A percentile compares a stretch with the other conserved stretches of the same genome.
These are phyloP conservation scores for Myotis lucifugus DNA, from an alignment of 2,113 vertebrate genomes.

Conservation along the genomic window DNA sequence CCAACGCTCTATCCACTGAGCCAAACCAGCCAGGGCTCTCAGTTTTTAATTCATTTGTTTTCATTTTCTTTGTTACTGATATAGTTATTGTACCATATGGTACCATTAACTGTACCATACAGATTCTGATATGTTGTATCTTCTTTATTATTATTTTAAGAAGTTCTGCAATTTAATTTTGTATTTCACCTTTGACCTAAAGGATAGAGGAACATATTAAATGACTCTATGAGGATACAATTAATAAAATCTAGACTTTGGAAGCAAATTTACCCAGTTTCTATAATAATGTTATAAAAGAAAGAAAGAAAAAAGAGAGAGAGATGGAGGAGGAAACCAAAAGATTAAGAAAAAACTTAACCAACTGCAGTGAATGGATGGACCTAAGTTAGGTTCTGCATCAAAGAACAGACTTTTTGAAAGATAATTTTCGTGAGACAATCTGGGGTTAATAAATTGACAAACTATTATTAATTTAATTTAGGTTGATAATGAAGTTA, in stretches of 20 bases:
- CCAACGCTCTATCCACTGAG: too few relatives aligned
- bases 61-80: background rate
- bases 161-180: background rate
- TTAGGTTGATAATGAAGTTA: background rate
- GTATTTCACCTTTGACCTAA: background rate
- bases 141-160: conserved; percentile 1
- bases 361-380: background rate
- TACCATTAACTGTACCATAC: too few relatives aligned
- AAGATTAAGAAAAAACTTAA: background rate
- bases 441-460: background rate
- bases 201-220: background rate
- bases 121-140: background rate
- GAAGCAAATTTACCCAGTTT: background rate
- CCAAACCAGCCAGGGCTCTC: too few relatives aligned
- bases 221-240: background rate
- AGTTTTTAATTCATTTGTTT: background rate
- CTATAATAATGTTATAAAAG: background rate
- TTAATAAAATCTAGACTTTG: conserved; percentile 10
- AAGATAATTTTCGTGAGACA: background rate
- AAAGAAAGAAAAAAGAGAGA: background rate
- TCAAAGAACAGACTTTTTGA: background rate
- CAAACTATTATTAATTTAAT: conserved; percentile 11
- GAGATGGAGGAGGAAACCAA: background rate
- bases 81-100: background rate
- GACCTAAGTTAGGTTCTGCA: background rate